Percentiles rank a stretch among this genome's conserved stretches.
Evolutionary conservation across 2,888 invertebrate genomes (phyloP).

Genomic region (Mythimna vitellina): DNA sequence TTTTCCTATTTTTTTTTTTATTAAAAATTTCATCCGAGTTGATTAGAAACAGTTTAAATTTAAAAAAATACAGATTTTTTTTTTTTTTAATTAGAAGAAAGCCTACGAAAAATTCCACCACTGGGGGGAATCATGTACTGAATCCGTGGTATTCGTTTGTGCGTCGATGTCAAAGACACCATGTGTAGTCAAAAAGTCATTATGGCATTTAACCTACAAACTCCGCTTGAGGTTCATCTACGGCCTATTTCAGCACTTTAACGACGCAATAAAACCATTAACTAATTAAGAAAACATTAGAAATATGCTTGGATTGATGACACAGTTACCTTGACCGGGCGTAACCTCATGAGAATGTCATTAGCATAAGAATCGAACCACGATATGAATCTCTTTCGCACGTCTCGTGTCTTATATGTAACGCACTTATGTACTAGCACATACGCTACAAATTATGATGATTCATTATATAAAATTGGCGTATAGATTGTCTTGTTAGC

Average conservation of each 20-base stretch:
- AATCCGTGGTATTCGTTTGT: too few relatives aligned
- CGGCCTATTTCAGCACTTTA: background rate
- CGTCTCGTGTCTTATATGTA: constrained; percentile 58
- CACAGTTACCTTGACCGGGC: constrained; percentile 84
- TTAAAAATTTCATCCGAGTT: too few relatives aligned
- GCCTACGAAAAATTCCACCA: too few relatives aligned
- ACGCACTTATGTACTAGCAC: constrained; percentile 30
- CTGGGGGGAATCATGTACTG: too few relatives aligned
- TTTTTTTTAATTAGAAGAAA: too few relatives aligned
- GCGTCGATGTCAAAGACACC: too few relatives aligned
- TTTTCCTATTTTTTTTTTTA: too few relatives aligned
- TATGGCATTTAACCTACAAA: background rate
- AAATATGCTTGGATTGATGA: constrained; percentile 66
- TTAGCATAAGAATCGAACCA: constrained; percentile 71
- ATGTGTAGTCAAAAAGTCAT: background rate
- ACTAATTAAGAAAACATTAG: constrained; percentile 39
- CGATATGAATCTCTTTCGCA: constrained; percentile 74
- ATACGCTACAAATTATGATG: constrained; percentile 48
- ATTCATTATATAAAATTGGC: constrained; percentile 48
- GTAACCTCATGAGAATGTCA: constrained; percentile 79
- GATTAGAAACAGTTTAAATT: too few relatives aligned
- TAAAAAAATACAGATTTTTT: too few relatives aligned
- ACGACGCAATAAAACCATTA: background rate
- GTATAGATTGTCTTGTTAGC: constrained; percentile 38
- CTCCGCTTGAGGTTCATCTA: background rate